Percentiles rank a stretch among this genome's conserved stretches.
phyloP scores from a whole-genome alignment of 2,113 vertebrate genomes.

The Siniperca chuatsi region DNA sequence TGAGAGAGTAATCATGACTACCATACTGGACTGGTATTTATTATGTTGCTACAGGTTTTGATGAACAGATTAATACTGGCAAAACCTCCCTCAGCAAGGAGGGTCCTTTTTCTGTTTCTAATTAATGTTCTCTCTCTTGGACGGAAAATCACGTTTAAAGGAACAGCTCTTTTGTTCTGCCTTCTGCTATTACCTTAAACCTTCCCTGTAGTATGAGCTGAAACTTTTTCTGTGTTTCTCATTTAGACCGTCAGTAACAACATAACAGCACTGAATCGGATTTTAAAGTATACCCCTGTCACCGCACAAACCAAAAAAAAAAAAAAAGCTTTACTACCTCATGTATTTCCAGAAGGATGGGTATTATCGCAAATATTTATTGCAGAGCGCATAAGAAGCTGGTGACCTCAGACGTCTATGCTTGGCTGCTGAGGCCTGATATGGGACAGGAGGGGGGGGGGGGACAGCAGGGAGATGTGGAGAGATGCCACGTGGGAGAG shows the following conservation, averaged over 20 bases:
- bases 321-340: not conserved
- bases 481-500: slow-evolving; percentile 73
- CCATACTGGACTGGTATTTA: slow-evolving; percentile 23
- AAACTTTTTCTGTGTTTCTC: slow-evolving; percentile 35
- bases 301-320: not conserved
- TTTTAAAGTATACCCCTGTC: not conserved
- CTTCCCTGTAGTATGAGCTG: not conserved
- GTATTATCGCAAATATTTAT: slow-evolving; percentile 32
- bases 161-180: slow-evolving; percentile 18
- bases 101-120: slow-evolving; percentile 34
- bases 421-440: slow-evolving; percentile 33
- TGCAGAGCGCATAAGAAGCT: slow-evolving; percentile 15
- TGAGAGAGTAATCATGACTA: slow-evolving; percentile 7
- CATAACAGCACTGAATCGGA: not conserved
- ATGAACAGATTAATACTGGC: slow-evolving; percentile 40
- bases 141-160: slow-evolving; percentile 20
- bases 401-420: slow-evolving; percentile 48
- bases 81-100: slow-evolving; percentile 11
- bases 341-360: not conserved
- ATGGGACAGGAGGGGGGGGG: not conserved
- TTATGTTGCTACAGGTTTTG: slow-evolving; percentile 36
- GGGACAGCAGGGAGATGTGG: slow-evolving; percentile 47
- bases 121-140: slow-evolving; percentile 38
- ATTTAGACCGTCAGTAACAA: not conserved
- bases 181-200: slow-evolving; percentile 15